Percentiles rank a stretch among this genome's conserved stretches.
These are phyloP conservation scores for Leucophenga varia DNA, from an alignment of 1,140 invertebrate species.

Conservation along the genomic window DNA sequence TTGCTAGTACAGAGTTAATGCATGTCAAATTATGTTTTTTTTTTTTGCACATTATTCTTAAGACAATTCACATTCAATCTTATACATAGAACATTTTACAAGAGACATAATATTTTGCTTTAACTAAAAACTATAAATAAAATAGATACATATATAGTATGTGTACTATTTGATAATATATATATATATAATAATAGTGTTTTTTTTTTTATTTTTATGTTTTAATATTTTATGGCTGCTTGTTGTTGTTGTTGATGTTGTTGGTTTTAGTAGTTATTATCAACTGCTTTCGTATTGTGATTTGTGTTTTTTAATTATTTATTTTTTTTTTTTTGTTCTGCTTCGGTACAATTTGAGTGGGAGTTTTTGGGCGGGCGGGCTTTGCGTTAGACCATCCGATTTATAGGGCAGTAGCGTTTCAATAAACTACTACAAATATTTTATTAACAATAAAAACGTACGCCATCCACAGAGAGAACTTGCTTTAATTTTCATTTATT, in stretches of 20 bases:
- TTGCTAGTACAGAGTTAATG: too few relatives aligned
- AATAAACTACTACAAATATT: constrained; percentile 1
- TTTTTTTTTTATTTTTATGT: too few relatives aligned
- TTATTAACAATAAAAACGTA: constrained; percentile 56
- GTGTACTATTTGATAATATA: constrained; percentile 18
- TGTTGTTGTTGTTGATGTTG: constrained; percentile 19
- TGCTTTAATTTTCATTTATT: constrained; percentile 59
- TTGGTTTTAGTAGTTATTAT: constrained; percentile 11
- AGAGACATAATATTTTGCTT: too few relatives aligned
- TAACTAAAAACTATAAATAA: constrained; percentile 30
- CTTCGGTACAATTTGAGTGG: too few relatives aligned
- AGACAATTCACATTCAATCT: too few relatives aligned
- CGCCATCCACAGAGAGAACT: constrained; percentile 55
- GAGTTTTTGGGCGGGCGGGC: constrained; percentile 12
- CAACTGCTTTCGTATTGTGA: constrained; percentile 9
- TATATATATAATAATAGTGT: too few relatives aligned
- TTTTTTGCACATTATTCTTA: too few relatives aligned
- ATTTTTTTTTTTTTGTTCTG: constrained; percentile 11
- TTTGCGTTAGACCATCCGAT: constrained; percentile 4
- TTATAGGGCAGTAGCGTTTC: too few relatives aligned
- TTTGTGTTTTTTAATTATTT: not conserved
- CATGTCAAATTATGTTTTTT: too few relatives aligned
- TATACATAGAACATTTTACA: too few relatives aligned
- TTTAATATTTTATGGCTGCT: not conserved
- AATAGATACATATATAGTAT: constrained; percentile 25